phyloP scores from a whole-genome alignment of 2,797 vertebrate species.

The Buceros bicornis region DNA sequence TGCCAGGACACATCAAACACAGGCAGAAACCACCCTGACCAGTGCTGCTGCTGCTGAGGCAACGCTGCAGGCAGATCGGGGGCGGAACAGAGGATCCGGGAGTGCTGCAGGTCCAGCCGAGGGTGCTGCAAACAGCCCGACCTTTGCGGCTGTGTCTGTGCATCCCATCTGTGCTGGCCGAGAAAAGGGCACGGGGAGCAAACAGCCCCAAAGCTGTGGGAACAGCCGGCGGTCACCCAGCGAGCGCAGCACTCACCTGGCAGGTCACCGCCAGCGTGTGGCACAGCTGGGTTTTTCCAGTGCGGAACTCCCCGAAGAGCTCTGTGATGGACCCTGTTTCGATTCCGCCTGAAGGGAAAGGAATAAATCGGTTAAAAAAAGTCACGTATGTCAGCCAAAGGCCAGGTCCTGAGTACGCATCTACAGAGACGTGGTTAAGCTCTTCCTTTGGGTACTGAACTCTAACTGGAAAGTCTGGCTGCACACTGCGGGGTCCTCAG shows the following conservation, averaged over 20 bases:
- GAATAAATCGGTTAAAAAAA: neutral
- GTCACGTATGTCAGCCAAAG: neutral
- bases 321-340: slow-evolving; percentile 98
- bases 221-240: too few species aligned
- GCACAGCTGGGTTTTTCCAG: slow-evolving; percentile 97
- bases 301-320: slow-evolving; percentile 97
- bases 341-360: slow-evolving; percentile 88
- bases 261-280: slow-evolving; percentile 97
- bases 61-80: neutral
- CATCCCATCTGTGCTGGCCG: accelerated
- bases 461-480: neutral
- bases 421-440: neutral
- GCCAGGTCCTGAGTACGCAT: neutral
- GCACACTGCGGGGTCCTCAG: neutral
- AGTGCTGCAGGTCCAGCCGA: neutral
- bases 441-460: neutral
- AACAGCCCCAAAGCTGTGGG: neutral
- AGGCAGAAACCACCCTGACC: neutral
- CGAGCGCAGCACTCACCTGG: slow-evolving; percentile 82
- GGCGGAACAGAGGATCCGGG: neutral
- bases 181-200: neutral
- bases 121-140: neutral
- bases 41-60: neutral
- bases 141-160: neutral
- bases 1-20: neutral